phyloP scores from a whole-genome alignment of 1,140 invertebrate genomes.

The Hycleus cichorii region DNA sequence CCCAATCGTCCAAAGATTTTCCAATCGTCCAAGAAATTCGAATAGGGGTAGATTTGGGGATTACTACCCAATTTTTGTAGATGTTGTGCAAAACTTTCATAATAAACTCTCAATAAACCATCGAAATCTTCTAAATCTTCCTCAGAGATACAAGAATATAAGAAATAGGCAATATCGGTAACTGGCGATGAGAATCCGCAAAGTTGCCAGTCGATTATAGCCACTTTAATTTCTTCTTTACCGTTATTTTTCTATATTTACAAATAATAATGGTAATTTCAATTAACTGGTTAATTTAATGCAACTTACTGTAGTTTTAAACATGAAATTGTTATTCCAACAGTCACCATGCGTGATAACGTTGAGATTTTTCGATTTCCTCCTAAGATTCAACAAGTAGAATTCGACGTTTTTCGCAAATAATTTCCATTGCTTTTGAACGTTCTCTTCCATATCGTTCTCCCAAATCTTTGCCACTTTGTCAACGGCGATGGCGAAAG shows the following conservation, averaged over 20 bases:
- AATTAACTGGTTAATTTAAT: not conserved
- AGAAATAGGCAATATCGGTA: not conserved
- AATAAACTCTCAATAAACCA: not conserved
- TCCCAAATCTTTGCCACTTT: constrained; percentile 6
- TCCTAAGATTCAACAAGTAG: constrained; percentile 43
- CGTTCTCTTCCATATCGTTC: constrained; percentile 10
- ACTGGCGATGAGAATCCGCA: not conserved
- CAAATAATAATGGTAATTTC: not conserved
- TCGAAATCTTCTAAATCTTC: constrained; percentile 4
- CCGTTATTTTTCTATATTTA: not conserved
- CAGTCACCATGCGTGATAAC: constrained; percentile 24
- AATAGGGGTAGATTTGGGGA: not conserved
- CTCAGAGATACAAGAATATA: constrained; percentile 3
- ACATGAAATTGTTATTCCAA: constrained; percentile 30
- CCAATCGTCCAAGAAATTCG: constrained; percentile 14
- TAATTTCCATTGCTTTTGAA: constrained; percentile 1
- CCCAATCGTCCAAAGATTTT: constrained; percentile 23
- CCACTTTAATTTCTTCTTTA: not conserved
- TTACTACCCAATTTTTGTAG: not conserved
- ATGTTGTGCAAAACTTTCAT: not conserved
- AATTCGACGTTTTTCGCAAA: constrained; percentile 6
- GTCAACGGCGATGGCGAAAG: not conserved
- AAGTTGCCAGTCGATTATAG: constrained; percentile 5
- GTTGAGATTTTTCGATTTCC: constrained; percentile 23
- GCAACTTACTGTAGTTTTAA: constrained; percentile 24